Base-by-base conservation (phyloP, 2,888 invertebrate genomes). In the Drosophila paranaensis region DNA sequence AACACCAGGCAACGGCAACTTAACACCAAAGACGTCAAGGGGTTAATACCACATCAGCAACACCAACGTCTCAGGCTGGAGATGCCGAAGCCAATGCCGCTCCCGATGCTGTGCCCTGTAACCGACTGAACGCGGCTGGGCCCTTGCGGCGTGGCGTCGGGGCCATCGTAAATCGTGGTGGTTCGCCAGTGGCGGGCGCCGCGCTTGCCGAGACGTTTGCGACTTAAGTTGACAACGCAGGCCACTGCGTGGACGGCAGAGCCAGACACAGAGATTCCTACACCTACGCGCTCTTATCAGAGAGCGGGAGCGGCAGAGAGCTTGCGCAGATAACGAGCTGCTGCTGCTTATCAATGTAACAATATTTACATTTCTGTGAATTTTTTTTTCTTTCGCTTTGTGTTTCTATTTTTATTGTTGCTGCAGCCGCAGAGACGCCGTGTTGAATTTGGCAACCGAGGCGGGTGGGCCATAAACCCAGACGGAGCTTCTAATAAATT, bases 361-460 rank as follows among this genome's bases (percentile, higher is more conserved):
- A 88, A 88, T 89, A 90, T 90, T 90, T 90, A 89, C 90, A 86
- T 84, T 86, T 86, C 86, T 79, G 71, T 74, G 84, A 78, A 77
- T 72, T 74, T 50, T 45, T 70, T 48, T 71, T 25, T 64, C 35
- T 43, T 46, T 69, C 35, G 35, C 35, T 51, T 25, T 53, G 20
- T 20, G 33, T 51, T 45, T 60, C 43, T 57, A 69, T 72, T 60
- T 78, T 62, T 68, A 40, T 65, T 80, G 58, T 67, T 65, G 53
- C 71, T 46, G 56, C 79, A 65, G 50, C 40, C 40, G 53, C 58
- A 55, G 53, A 70, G 54, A 63, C 50, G 46, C 56, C 25, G 14
- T 43, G 35, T 30, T 54, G 61, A 82, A 53, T 86, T 81, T 77
- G 87, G 83, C 86, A 76, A 71, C 57, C 20, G 11, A 2, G 39